phyloP scores from a whole-genome alignment of 2,113 vertebrate species.

The Dicrurus megarhynchus region DNA sequence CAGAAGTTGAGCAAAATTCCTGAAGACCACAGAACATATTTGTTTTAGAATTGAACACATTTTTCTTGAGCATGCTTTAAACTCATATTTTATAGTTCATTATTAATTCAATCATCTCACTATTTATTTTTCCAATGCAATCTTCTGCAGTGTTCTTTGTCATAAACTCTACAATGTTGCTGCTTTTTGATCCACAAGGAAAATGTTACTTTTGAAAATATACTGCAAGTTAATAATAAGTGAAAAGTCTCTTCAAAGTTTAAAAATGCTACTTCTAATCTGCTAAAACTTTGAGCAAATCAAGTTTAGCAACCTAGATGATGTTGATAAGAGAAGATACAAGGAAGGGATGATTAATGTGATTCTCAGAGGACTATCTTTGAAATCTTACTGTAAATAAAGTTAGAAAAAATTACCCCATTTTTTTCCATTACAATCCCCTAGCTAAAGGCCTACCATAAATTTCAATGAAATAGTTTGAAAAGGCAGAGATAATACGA shows the following conservation, averaged over 20 bases:
- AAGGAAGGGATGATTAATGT: background rate
- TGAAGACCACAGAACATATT: background rate
- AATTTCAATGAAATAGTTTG: background rate
- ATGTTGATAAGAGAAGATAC: background rate
- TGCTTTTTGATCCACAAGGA: background rate
- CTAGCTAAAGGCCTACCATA: background rate
- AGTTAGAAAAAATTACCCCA: background rate
- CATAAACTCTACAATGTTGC: background rate
- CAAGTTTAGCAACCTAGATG: background rate
- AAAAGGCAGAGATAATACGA: background rate
- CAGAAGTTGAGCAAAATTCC: slow-evolving; percentile 1
- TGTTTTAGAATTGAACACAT: background rate
- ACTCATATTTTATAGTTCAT: background rate
- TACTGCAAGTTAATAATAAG: background rate
- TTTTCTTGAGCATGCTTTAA: background rate
- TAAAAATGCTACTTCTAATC: background rate
- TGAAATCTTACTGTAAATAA: background rate
- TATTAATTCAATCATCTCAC: background rate
- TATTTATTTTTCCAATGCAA: background rate
- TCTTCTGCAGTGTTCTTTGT: background rate
- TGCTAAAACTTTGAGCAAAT: background rate
- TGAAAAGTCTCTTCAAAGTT: background rate
- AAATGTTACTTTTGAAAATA: background rate
- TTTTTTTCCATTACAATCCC: background rate
- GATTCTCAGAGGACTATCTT: background rate